Percentiles rank a stretch among this genome's conserved stretches.
These are phyloP conservation scores for Astropecten irregularis DNA, from an alignment of 53 echinoderm and acorn worm species.

Conservation along the genomic window DNA sequence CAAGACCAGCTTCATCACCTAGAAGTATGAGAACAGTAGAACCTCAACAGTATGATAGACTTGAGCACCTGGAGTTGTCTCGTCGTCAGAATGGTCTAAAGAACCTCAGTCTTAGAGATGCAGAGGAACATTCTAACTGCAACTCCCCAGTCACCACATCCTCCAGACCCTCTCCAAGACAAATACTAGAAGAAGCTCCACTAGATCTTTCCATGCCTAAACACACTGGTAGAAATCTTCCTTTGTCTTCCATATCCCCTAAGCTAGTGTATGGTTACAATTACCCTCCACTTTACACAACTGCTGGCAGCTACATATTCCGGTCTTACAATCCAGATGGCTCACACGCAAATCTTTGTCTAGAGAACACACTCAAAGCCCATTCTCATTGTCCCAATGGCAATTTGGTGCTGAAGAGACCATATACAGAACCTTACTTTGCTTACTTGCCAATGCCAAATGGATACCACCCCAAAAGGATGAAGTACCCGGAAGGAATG, in stretches of 20 bases:
- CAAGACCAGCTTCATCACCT: constrained; percentile 22
- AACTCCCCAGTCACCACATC: constrained; percentile 36
- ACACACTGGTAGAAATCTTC: constrained; percentile 32
- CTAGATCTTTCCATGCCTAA: constrained; percentile 90
- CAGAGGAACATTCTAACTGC: constrained; percentile 37
- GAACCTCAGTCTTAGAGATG: constrained; percentile 41
- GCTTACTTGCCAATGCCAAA: constrained; percentile 65
- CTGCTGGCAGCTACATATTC: constrained; percentile 81
- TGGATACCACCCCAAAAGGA: constrained; percentile 73
- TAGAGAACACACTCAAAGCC: constrained; percentile 88
- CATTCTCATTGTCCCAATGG: constrained; percentile 65
- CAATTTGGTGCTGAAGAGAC: constrained; percentile 61
- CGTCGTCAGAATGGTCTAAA: constrained; percentile 41
- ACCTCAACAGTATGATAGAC: not conserved
- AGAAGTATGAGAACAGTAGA: constrained; percentile 33
- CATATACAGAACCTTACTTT: constrained; percentile 59
- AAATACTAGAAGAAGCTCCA: constrained; percentile 59
- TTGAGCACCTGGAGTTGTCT: constrained; percentile 37
- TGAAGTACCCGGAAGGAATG: constrained; percentile 77
- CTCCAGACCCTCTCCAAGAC: constrained; percentile 43
- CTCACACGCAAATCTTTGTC: constrained; percentile 58
- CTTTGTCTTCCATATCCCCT: constrained; percentile 72
- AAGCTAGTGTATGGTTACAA: constrained; percentile 90
- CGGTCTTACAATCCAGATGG: constrained; percentile 66
- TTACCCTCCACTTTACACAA: constrained; percentile 83